These are phyloP conservation scores for Drosophila nigrodunni DNA, from an alignment of 1,140 invertebrate genomes.

Conservation along the genomic window DNA sequence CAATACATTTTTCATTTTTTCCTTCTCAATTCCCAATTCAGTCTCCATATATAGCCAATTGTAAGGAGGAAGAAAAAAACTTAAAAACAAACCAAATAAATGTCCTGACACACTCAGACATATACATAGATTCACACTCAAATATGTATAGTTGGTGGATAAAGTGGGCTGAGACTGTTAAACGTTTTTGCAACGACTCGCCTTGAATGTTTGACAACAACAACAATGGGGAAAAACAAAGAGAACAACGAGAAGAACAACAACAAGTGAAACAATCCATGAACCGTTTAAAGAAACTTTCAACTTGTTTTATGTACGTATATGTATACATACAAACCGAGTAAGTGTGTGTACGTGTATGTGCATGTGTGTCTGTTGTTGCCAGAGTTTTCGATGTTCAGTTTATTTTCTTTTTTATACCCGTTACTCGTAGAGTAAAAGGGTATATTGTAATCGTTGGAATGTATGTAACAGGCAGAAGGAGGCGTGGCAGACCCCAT, in stretches of 20 bases:
- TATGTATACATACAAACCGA: background rate
- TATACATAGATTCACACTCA: conserved; percentile 10
- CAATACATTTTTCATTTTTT: conserved; percentile 21
- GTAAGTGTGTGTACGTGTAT: conserved; percentile 40
- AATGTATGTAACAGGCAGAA: no score
- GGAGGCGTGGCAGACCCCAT: no score
- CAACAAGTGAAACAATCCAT: conserved; percentile 69
- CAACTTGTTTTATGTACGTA: conserved; percentile 53
- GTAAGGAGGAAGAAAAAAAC: conserved; percentile 44
- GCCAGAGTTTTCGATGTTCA: conserved; percentile 19
- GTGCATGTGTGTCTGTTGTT: conserved; percentile 1
- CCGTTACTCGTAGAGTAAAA: no score
- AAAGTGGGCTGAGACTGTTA: conserved; percentile 73
- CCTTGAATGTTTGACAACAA: conserved; percentile 27
- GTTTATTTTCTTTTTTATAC: conserved; percentile 37
- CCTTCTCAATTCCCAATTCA: background rate
- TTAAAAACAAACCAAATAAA: conserved; percentile 78
- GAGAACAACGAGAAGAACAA: conserved; percentile 26
- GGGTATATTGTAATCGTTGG: no score
- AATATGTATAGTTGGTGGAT: conserved; percentile 4
- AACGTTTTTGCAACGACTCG: conserved; percentile 60
- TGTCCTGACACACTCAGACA: conserved; percentile 51
- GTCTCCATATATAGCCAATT: conserved; percentile 40
- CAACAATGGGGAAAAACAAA: conserved; percentile 26
- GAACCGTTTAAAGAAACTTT: conserved; percentile 79